A percentile compares a stretch with the other conserved stretches of the same genome.
Evolutionary conservation across 2,888 invertebrate genomes (phyloP).

Genomic region (Ligdia adustata): DNA sequence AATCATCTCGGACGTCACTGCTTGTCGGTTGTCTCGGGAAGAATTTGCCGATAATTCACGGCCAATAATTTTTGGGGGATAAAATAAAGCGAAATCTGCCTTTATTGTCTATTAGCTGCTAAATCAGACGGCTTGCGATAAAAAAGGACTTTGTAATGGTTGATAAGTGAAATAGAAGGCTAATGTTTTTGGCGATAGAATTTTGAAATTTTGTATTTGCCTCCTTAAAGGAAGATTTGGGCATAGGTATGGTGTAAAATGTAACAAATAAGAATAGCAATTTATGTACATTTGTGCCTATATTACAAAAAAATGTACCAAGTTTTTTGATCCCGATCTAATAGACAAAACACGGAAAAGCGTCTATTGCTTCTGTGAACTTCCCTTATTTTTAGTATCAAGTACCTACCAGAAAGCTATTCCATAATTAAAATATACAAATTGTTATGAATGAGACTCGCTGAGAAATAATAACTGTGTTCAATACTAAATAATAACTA

Average conservation of each 20-base stretch:
- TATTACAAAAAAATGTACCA: too few relatives aligned
- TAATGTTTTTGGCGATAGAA: background rate
- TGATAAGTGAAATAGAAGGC: conserved; percentile 5
- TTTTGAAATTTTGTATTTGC: background rate
- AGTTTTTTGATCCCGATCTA: too few relatives aligned
- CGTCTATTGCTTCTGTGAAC: too few relatives aligned
- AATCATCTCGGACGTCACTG: conserved; percentile 68
- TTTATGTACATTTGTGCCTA: too few relatives aligned
- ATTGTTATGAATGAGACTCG: too few relatives aligned
- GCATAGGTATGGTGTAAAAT: background rate
- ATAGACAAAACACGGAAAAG: too few relatives aligned
- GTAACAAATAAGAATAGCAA: too few relatives aligned
- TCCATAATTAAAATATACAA: too few relatives aligned
- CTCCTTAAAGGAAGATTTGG: background rate
- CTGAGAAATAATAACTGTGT: too few relatives aligned
- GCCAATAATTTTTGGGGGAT: conserved; percentile 47
- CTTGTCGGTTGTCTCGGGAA: conserved; percentile 44
- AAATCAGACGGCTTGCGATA: conserved; percentile 16
- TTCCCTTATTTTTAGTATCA: too few relatives aligned
- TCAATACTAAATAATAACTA: background rate
- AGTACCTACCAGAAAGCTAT: too few relatives aligned
- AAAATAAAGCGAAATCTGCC: conserved; percentile 29
- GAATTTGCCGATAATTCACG: conserved; percentile 54
- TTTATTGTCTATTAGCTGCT: conserved; percentile 33
- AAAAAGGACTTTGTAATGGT: conserved; percentile 10